A percentile compares a stretch with the other conserved stretches of the same genome.
Conservation (phyloP, 2,113 vertebrate species). For the Gymnobelideus leadbeateri region DNA sequence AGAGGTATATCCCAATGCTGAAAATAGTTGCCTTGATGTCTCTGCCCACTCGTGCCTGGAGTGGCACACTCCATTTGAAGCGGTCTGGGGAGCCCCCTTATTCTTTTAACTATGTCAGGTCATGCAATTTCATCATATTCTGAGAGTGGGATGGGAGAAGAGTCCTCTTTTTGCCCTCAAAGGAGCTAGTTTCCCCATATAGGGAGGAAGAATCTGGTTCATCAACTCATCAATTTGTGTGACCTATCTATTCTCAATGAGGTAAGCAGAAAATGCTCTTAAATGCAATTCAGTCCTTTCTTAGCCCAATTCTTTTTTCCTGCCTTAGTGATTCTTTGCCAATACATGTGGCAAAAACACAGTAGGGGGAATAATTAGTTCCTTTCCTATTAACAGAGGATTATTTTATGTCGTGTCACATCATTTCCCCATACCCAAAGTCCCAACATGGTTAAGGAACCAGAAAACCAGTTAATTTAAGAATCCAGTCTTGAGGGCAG, state of each 20-base stretch:
- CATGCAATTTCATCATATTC: not conserved
- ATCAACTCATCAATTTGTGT: not conserved
- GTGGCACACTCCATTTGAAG: not conserved
- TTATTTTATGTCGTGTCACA: not conserved
- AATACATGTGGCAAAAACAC: not conserved
- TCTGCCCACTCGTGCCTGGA: not conserved
- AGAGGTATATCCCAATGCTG: not conserved
- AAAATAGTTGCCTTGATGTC: not conserved
- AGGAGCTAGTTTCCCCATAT: not conserved
- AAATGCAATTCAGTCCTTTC: not conserved
- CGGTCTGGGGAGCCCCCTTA: not conserved
- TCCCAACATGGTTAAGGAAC: not conserved
- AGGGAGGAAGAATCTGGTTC: not conserved
- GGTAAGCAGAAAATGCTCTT: constrained; percentile 19
- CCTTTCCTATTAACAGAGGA: not conserved
- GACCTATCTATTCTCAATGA: constrained; percentile 42
- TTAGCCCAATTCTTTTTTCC: not conserved
- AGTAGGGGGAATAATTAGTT: not conserved
- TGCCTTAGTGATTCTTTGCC: not conserved
- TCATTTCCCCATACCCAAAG: not conserved
- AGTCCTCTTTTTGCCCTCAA: not conserved
- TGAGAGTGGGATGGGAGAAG: not conserved
- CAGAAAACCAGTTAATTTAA: constrained; percentile 34
- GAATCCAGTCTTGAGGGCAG: constrained; percentile 2
- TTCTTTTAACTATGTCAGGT: not conserved